phyloP scores from a whole-genome alignment of 2,113 vertebrate genomes.

The Excalfactoria chinensis region DNA sequence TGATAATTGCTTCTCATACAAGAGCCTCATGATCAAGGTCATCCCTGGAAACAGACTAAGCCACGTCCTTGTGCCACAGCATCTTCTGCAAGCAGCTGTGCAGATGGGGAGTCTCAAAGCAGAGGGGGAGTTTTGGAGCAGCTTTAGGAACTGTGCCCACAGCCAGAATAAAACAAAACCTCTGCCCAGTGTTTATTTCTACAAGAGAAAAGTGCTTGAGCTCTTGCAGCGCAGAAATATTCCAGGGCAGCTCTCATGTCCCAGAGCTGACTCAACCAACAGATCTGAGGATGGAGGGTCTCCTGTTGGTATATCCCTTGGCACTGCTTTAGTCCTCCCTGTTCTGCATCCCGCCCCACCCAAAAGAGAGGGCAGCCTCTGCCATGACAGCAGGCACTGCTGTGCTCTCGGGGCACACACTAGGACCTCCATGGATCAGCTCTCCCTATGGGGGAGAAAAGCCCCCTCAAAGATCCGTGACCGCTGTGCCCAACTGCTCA shows the following conservation, averaged over 20 bases:
- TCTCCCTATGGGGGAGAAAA: neutral
- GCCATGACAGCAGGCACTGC: neutral
- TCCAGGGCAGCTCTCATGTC: neutral
- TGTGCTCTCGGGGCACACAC: accelerated
- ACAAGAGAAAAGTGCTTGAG: neutral
- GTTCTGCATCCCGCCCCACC: too few species aligned
- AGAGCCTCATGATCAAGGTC: neutral
- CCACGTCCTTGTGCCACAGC: neutral
- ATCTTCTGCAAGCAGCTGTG: neutral
- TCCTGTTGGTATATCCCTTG: neutral
- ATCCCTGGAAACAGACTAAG: neutral
- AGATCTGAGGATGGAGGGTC: neutral
- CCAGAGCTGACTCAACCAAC: neutral
- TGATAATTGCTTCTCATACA: neutral
- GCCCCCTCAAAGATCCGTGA: neutral
- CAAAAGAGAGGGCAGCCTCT: neutral
- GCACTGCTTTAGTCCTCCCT: neutral
- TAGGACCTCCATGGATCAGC: neutral
- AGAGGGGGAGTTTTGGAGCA: neutral
- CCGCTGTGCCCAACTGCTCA: neutral
- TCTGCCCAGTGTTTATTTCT: neutral
- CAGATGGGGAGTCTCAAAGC: neutral
- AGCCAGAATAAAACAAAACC: neutral
- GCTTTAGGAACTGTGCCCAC: neutral
- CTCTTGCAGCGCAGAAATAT: neutral